Evolutionary conservation across 2,888 invertebrate species (phyloP).

Genomic region (Trypoxylon attenuatum): DNA sequence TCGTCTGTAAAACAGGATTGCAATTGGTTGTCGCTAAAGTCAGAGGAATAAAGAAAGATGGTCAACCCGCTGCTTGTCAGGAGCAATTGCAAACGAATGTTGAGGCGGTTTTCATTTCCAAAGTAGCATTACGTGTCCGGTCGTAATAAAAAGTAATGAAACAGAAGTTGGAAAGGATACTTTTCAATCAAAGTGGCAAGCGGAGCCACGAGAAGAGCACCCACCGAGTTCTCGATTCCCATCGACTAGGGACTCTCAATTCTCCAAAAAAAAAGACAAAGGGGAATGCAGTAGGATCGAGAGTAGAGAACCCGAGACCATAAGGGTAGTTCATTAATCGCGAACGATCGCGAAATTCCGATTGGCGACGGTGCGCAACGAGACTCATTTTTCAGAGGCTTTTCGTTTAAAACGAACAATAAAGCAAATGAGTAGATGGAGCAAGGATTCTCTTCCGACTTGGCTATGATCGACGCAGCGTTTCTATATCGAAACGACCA

Average conservation of each 20-base stretch:
- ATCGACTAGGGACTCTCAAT: neutral
- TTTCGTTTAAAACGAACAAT: constrained; percentile 16
- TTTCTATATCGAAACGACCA: too few relatives aligned
- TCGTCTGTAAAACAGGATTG: too few relatives aligned
- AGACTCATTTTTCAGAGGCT: neutral
- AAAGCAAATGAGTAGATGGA: constrained; percentile 18
- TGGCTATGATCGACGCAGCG: too few relatives aligned
- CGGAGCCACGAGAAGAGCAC: too few relatives aligned
- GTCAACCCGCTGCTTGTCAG: too few relatives aligned
- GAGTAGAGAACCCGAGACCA: neutral
- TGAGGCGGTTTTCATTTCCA: neutral
- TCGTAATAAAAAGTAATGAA: neutral
- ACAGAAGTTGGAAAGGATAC: too few relatives aligned
- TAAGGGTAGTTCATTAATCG: constrained; percentile 22
- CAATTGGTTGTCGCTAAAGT: too few relatives aligned
- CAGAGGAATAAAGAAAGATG: too few relatives aligned
- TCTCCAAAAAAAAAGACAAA: neutral
- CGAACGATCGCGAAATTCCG: constrained; percentile 24
- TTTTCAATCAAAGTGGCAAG: too few relatives aligned
- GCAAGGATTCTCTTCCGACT: neutral
- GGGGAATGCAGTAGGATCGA: neutral
- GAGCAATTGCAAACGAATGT: too few relatives aligned
- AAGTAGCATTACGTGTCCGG: neutral
- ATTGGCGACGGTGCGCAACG: constrained; percentile 10
- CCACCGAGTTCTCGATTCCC: neutral